phyloP scores from a whole-genome alignment of 2,797 vertebrate species.

The Micromesistius poutassou region DNA sequence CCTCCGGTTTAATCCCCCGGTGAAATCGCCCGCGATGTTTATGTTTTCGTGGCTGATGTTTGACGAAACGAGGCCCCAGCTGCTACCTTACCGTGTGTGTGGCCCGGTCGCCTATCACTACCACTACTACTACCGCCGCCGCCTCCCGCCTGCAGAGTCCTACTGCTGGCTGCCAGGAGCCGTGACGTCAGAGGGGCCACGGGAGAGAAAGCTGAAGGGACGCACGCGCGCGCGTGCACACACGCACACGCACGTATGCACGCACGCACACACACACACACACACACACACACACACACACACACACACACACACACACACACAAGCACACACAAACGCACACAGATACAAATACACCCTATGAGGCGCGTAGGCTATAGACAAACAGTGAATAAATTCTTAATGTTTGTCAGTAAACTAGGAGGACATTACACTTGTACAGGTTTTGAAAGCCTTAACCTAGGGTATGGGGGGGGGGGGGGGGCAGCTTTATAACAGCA shows the following conservation, averaged over 20 bases:
- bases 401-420: no score
- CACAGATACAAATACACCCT: conserved; percentile 5
- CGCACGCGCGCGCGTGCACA: neutral
- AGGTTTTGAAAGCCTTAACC: no score
- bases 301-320: neutral
- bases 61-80: no score
- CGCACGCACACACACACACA: neutral
- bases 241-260: conserved; percentile 5
- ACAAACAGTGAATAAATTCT: no score
- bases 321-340: neutral
- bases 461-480: no score
- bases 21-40: neutral
- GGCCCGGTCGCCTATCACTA: no score
- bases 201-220: neutral
- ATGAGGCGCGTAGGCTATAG: no score
- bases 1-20: neutral
- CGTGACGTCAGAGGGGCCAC: neutral
- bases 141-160: neutral
- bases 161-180: neutral
- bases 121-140: no score
- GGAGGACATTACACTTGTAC: no score
- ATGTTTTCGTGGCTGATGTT: no score
- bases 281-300: conserved; percentile 4
- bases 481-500: no score
- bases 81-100: no score